Conservation (phyloP, 2,888 invertebrate species). For the Nyleta sp. region DNA sequence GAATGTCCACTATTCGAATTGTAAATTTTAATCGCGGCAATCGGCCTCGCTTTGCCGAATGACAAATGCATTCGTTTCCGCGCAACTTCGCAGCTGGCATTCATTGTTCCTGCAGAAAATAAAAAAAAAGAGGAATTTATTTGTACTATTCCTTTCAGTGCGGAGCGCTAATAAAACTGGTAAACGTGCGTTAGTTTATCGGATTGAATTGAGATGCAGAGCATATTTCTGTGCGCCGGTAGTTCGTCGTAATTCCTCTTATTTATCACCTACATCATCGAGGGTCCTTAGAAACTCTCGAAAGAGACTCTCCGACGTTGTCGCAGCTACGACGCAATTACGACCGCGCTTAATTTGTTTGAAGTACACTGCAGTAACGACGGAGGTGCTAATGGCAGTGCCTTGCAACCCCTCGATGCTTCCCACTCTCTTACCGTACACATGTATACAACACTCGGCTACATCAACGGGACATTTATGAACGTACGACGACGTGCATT, state of each 20-base stretch:
- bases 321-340: conserved; percentile 79
- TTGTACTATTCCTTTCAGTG: conserved; percentile 17
- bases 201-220: conserved; percentile 57
- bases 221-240: conserved; percentile 52
- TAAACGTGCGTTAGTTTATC: conserved; percentile 42
- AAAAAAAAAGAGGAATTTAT: conserved; percentile 4
- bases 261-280: conserved; percentile 67
- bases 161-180: conserved; percentile 33
- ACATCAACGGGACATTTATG: conserved; percentile 58
- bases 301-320: conserved; percentile 67
- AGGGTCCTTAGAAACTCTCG: conserved; percentile 67
- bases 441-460: conserved; percentile 67
- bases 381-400: conserved; percentile 79
- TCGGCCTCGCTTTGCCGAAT: not conserved
- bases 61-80: conserved; percentile 1
- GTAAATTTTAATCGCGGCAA: not conserved
- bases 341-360: conserved; percentile 81
- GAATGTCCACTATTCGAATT: not conserved
- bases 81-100: not conserved
- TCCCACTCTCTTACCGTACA: conserved; percentile 34
- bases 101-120: not conserved
- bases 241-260: conserved; percentile 64
- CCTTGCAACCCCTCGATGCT: conserved; percentile 58
- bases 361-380: conserved; percentile 76
- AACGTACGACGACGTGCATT: conserved; percentile 31